These are phyloP conservation scores for Anomalospiza imberbis DNA, from an alignment of 2,797 vertebrate genomes.

Conservation along the genomic window DNA sequence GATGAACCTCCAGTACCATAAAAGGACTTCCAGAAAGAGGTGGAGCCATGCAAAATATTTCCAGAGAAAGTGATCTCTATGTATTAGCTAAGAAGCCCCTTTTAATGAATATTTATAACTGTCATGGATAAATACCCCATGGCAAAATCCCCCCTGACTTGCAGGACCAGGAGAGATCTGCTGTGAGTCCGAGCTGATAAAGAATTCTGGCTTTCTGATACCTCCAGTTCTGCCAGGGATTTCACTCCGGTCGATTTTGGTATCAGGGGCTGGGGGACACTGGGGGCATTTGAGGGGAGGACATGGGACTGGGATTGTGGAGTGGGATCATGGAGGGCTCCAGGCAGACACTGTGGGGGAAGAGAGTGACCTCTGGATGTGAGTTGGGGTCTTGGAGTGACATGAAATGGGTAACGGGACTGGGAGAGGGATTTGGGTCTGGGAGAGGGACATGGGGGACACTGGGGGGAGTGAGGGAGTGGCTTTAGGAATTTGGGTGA, in stretches of 20 bases:
- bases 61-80: not conserved
- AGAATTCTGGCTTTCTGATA: accelerated
- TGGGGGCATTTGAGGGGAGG: accelerated
- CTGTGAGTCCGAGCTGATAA: not conserved
- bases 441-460: too few species aligned
- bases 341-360: too few species aligned
- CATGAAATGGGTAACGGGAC: too few species aligned
- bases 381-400: too few species aligned
- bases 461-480: too few species aligned
- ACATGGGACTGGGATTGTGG: not conserved
- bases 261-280: not conserved
- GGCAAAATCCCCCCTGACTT: not conserved
- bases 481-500: too few species aligned
- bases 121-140: not conserved
- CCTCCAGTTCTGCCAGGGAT: not conserved
- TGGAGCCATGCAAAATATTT: not conserved
- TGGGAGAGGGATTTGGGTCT: too few species aligned
- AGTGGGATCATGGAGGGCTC: too few species aligned
- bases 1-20: not conserved
- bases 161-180: not conserved
- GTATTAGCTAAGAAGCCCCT: not conserved
- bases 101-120: not conserved
- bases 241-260: accelerated
- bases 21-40: too few species aligned
- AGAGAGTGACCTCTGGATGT: too few species aligned